Conservation (phyloP, 2,888 invertebrate genomes). For the Tolmerus cingulatus region DNA sequence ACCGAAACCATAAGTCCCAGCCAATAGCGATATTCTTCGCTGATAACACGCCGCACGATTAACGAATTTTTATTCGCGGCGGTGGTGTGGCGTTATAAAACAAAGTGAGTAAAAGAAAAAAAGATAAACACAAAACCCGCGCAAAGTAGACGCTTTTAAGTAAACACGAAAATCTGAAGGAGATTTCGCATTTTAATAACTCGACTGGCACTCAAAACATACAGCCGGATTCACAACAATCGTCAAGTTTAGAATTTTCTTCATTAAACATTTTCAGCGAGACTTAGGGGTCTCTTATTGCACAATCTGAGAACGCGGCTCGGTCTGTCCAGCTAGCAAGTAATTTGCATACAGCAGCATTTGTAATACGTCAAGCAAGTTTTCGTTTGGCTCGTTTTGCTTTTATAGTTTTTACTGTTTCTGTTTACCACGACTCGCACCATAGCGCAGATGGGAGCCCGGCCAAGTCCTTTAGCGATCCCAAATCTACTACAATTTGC, state of each 20-base stretch:
- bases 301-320: slow-evolving; percentile 18
- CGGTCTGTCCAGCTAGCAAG: neutral
- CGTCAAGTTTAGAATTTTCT: neutral
- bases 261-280: slow-evolving; percentile 3
- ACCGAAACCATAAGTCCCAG: slow-evolving; percentile 1
- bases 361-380: slow-evolving; percentile 34
- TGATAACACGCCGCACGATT: slow-evolving; percentile 7
- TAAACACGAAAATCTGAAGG: neutral
- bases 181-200: neutral
- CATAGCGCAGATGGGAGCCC: neutral
- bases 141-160: neutral
- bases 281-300: neutral
- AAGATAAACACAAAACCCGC: neutral
- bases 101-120: neutral
- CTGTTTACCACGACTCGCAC: slow-evolving; percentile 28
- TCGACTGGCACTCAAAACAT: neutral
- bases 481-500: slow-evolving; percentile 6
- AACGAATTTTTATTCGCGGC: neutral
- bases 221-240: slow-evolving; percentile 3
- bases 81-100: neutral
- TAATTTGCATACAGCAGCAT: slow-evolving; percentile 37
- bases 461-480: neutral
- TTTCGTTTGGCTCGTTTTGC: slow-evolving; percentile 17
- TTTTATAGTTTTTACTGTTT: neutral
- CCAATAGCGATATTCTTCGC: neutral